Conservation (phyloP, 2,797 vertebrate genomes). For the Eremophila alpestris region DNA sequence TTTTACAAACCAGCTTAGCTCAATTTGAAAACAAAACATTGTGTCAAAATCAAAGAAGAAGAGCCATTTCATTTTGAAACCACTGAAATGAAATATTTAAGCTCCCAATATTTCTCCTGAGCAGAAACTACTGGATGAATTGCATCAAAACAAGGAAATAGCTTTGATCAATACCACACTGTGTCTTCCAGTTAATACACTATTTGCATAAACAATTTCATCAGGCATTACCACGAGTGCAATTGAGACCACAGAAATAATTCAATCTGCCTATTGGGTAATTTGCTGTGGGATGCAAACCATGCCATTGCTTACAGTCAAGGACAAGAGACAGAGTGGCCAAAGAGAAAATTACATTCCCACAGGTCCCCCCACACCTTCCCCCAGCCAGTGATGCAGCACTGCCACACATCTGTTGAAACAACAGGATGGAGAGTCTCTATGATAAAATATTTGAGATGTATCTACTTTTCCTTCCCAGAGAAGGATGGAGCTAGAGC, state of each 20-base stretch:
- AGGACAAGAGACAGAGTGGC: background rate
- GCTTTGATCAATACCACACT: slow-evolving; percentile 46
- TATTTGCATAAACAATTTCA: slow-evolving; percentile 61
- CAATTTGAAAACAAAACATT: slow-evolving; percentile 47
- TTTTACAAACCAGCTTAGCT: background rate
- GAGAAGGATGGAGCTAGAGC: background rate
- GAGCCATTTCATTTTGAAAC: background rate
- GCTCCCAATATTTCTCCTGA: background rate
- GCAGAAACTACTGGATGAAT: slow-evolving; percentile 9
- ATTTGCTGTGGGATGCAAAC: background rate
- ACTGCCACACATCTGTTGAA: background rate
- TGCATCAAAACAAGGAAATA: slow-evolving; percentile 36
- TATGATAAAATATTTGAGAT: background rate
- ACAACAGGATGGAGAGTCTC: background rate
- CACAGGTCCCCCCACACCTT: background rate
- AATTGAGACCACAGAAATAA: slow-evolving; percentile 12
- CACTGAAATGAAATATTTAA: slow-evolving; percentile 41
- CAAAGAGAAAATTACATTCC: background rate
- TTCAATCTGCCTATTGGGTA: background rate
- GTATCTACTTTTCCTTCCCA: background rate
- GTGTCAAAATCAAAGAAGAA: slow-evolving; percentile 25
- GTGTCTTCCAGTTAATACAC: slow-evolving; percentile 28
- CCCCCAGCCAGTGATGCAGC: rapidly evolving
- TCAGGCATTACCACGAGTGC: background rate
- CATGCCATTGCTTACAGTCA: background rate